These are phyloP conservation scores for Philypnodon macrostomus DNA, from an alignment of 2,797 vertebrate species.

Conservation along the genomic window DNA sequence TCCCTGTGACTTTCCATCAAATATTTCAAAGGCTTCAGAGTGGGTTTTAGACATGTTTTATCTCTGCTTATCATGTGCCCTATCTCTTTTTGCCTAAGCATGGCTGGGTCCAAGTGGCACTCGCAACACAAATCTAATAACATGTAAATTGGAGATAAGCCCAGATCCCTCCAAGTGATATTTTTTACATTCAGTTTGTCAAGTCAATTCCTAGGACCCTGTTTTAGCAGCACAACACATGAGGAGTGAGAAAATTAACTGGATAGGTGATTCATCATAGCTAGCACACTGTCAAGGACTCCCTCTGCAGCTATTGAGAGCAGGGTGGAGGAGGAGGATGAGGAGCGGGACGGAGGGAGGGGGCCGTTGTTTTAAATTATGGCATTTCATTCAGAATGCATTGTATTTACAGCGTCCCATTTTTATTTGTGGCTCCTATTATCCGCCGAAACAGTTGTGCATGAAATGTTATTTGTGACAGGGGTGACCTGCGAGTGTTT, in stretches of 20 bases:
- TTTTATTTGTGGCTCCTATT: constrained; percentile 99
- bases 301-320: constrained; percentile 91
- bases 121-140: constrained; percentile 81
- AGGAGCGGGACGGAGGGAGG: constrained; percentile 22
- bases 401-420: constrained; percentile 99
- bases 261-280: constrained; percentile 99
- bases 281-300: constrained; percentile 99
- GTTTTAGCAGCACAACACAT: constrained; percentile 99
- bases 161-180: constrained; percentile 88
- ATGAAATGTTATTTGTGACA: constrained; percentile 99
- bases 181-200: constrained; percentile 89
- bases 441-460: constrained; percentile 98
- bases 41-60: constrained; percentile 76
- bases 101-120: constrained; percentile 64
- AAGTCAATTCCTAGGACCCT: constrained; percentile 97
- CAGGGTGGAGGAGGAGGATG: constrained; percentile 69
- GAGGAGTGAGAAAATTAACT: constrained; percentile 99
- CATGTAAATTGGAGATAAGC: constrained; percentile 90
- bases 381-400: constrained; percentile 99
- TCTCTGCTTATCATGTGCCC: constrained; percentile 72
- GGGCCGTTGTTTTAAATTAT: constrained; percentile 92
- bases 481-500: constrained; percentile 98
- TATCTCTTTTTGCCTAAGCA: constrained; percentile 60
- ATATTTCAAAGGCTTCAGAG: constrained; percentile 76
- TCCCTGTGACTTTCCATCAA: constrained; percentile 71